Evolutionary conservation across 2,888 invertebrate genomes (phyloP).

Genomic region (Caenorhabditis sp.): DNA sequence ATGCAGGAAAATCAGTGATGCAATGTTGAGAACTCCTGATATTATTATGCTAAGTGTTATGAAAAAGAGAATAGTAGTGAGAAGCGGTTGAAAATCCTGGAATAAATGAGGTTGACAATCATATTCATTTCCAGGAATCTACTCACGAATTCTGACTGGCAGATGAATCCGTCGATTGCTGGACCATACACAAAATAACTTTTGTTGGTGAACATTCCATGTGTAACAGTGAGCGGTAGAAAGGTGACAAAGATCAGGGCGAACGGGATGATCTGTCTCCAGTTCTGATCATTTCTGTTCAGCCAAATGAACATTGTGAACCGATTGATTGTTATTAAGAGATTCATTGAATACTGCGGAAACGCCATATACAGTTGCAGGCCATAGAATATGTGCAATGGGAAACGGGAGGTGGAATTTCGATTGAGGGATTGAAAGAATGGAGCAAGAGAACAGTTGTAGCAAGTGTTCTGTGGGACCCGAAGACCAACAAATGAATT

Average conservation of each 20-base stretch:
- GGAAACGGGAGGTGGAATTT: neutral
- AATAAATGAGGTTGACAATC: neutral
- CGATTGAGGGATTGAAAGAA: neutral
- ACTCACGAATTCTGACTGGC: neutral
- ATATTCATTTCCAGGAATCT: too few relatives aligned
- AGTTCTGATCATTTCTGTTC: slow-evolving; percentile 7
- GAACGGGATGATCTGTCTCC: neutral
- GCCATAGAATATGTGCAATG: slow-evolving; percentile 5
- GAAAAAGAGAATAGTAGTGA: neutral
- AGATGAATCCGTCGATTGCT: slow-evolving; percentile 6
- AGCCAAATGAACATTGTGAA: slow-evolving; percentile 17
- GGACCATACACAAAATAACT: neutral
- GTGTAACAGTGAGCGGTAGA: neutral
- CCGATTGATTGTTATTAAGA: slow-evolving; percentile 12
- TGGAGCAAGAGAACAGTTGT: slow-evolving; percentile 21
- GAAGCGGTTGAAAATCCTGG: neutral
- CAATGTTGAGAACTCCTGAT: slow-evolving; percentile 2
- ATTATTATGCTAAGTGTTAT: neutral
- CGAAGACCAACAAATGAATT: slow-evolving; percentile 11
- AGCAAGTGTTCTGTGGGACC: slow-evolving; percentile 13
- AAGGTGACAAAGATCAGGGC: neutral
- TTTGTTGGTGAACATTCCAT: neutral
- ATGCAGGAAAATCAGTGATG: neutral
- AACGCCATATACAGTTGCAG: slow-evolving; percentile 5
- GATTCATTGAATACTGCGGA: slow-evolving; percentile 1